Evolutionary conservation across 2,888 invertebrate genomes (phyloP).

Genomic region (Drosophila flavopinicola): DNA sequence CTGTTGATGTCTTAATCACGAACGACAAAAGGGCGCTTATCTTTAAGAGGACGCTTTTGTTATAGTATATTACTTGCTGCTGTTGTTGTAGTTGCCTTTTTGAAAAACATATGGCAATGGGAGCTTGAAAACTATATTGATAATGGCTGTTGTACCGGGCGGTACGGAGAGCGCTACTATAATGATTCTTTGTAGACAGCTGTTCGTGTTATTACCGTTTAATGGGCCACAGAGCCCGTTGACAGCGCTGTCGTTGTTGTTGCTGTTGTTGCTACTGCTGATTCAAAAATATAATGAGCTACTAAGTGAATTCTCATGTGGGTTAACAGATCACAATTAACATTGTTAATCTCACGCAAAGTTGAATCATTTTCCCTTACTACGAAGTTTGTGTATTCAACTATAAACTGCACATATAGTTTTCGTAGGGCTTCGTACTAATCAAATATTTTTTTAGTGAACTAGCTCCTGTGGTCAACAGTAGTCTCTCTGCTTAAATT

Average conservation of each 20-base stretch:
- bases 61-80: slow-evolving; percentile 1
- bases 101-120: slow-evolving; percentile 55
- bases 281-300: slow-evolving; percentile 6
- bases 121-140: slow-evolving; percentile 48
- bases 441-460: too few species aligned
- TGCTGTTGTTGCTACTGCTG: neutral
- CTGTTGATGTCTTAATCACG: slow-evolving; percentile 49
- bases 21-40: slow-evolving; percentile 47
- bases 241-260: slow-evolving; percentile 1
- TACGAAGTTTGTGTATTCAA: too few species aligned
- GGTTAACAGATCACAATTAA: slow-evolving; percentile 32
- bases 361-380: too few species aligned
- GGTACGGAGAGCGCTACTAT: slow-evolving; percentile 23
- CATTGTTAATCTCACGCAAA: too few species aligned
- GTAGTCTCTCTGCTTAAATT: too few species aligned
- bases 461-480: too few species aligned
- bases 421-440: too few species aligned
- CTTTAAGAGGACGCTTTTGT: slow-evolving; percentile 26
- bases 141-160: slow-evolving; percentile 21
- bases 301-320: slow-evolving; percentile 3
- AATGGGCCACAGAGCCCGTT: slow-evolving; percentile 15
- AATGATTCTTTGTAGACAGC: slow-evolving; percentile 36
- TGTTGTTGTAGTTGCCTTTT: slow-evolving; percentile 25
- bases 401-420: too few species aligned
- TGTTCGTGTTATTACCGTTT: slow-evolving; percentile 39